Percentiles rank a stretch among this genome's conserved stretches.
phyloP scores from a whole-genome alignment of 1,140 invertebrate species.

The Papilio polyxenes region DNA sequence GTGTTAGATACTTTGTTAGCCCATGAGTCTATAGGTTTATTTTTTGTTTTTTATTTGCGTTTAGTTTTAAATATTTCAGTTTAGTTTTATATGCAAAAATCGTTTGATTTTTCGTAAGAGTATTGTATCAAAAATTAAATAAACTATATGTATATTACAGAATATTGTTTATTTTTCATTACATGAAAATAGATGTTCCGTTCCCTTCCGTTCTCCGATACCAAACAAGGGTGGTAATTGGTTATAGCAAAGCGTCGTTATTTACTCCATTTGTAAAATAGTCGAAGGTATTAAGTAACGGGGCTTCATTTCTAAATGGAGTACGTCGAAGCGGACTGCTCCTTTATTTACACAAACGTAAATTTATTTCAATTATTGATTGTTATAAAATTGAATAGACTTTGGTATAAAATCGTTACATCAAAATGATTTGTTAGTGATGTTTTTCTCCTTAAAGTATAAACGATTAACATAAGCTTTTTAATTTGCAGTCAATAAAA shows the following conservation, averaged over 20 bases:
- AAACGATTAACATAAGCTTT: neutral
- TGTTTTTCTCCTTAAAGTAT: neutral
- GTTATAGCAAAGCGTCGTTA: conserved; percentile 64
- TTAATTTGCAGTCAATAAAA: neutral
- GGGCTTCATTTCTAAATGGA: conserved; percentile 60
- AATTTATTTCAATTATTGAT: neutral
- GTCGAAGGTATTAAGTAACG: conserved; percentile 63
- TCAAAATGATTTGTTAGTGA: neutral
- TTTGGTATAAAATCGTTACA: neutral
- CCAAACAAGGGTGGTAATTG: conserved; percentile 71
- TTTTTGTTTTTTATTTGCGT: too few species aligned
- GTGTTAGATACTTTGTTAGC: neutral
- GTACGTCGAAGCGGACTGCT: conserved; percentile 25
- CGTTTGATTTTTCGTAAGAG: too few species aligned
- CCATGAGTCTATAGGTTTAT: too few species aligned
- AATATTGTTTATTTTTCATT: conserved; percentile 3
- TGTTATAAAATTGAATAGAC: neutral
- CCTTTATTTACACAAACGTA: neutral
- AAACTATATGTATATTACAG: neutral
- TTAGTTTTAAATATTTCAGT: too few species aligned
- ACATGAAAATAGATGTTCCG: neutral
- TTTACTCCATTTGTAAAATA: conserved; percentile 72
- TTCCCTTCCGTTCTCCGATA: conserved; percentile 46
- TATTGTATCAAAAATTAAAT: too few species aligned
- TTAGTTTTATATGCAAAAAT: too few species aligned